Conservation (phyloP, 2,888 invertebrate genomes). For the Spilarctia lutea region DNA sequence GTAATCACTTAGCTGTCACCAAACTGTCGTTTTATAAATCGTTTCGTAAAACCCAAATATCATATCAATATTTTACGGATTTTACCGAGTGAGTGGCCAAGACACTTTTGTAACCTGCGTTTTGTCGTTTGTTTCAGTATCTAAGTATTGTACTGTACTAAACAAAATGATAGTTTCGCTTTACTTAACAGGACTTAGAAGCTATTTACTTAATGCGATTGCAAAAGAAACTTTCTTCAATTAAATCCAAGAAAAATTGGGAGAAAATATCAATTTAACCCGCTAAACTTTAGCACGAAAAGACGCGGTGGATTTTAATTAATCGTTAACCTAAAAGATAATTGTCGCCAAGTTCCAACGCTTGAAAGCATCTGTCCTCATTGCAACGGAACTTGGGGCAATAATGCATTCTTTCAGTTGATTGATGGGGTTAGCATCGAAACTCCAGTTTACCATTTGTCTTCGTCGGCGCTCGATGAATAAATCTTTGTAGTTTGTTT, state of each 20-base stretch:
- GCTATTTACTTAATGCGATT: background rate
- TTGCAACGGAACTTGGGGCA: constrained; percentile 51
- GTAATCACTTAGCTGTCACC: too few species aligned
- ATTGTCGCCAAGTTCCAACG: constrained; percentile 66
- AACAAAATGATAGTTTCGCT: background rate
- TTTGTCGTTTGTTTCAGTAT: too few species aligned
- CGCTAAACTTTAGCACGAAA: constrained; percentile 40
- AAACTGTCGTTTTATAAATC: too few species aligned
- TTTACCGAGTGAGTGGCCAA: too few species aligned
- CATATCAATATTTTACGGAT: too few species aligned
- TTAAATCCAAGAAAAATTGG: constrained; percentile 13
- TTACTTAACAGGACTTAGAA: background rate
- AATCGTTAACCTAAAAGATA: constrained; percentile 59
- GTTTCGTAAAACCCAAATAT: too few species aligned
- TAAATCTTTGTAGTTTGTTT: constrained; percentile 29
- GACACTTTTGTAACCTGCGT: too few species aligned
- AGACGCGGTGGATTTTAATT: constrained; percentile 38
- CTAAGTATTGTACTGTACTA: background rate
- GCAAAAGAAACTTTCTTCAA: background rate
- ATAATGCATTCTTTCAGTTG: constrained; percentile 66
- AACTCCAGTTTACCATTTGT: constrained; percentile 58
- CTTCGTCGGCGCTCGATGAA: constrained; percentile 47
- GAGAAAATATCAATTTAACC: constrained; percentile 34
- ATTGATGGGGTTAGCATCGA: constrained; percentile 57
- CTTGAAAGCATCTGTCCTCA: constrained; percentile 64